phyloP scores from a whole-genome alignment of 2,888 invertebrate species.

The Junonia oenone region DNA sequence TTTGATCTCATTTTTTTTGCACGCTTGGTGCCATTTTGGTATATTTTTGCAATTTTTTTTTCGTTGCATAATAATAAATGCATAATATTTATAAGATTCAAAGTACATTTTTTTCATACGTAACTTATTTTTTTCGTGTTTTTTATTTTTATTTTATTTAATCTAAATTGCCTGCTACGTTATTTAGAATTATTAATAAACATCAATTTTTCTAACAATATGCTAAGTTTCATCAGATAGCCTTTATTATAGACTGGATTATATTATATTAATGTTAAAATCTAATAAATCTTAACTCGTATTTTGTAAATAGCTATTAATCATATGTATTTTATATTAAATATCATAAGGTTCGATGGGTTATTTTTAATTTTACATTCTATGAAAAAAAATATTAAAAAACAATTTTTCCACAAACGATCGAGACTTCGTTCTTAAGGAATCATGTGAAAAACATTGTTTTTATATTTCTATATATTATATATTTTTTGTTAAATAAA shows the following conservation, averaged over 20 bases:
- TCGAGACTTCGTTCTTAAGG: conserved; percentile 44
- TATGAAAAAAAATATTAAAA: conserved; percentile 51
- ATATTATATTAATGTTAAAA: conserved; percentile 63
- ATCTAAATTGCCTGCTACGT: conserved; percentile 70
- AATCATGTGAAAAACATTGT: conserved; percentile 69
- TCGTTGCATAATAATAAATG: conserved; percentile 68
- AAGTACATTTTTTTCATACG: conserved; percentile 37
- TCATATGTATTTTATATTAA: conserved; percentile 79
- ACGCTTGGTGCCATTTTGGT: conserved; percentile 64
- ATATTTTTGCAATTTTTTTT: conserved; percentile 37
- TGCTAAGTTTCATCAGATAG: conserved; percentile 75
- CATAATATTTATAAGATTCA: conserved; percentile 50
- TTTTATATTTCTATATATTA: conserved; percentile 73
- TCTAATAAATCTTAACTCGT: conserved; percentile 73
- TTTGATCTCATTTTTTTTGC: conserved; percentile 70
- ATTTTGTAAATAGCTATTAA: conserved; percentile 79
- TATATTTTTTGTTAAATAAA: conserved; percentile 81
- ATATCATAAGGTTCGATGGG: conserved; percentile 76
- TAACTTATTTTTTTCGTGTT: conserved; percentile 31
- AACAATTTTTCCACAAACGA: conserved; percentile 65
- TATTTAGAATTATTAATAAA: conserved; percentile 48
- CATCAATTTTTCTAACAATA: conserved; percentile 70
- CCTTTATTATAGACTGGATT: conserved; percentile 79
- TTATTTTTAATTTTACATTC: conserved; percentile 77
- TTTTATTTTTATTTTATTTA: conserved; percentile 30